Percentiles rank a stretch among this genome's conserved stretches.
phyloP scores from a whole-genome alignment of 2,113 vertebrate genomes.

The Eptesicus fuscus region DNA sequence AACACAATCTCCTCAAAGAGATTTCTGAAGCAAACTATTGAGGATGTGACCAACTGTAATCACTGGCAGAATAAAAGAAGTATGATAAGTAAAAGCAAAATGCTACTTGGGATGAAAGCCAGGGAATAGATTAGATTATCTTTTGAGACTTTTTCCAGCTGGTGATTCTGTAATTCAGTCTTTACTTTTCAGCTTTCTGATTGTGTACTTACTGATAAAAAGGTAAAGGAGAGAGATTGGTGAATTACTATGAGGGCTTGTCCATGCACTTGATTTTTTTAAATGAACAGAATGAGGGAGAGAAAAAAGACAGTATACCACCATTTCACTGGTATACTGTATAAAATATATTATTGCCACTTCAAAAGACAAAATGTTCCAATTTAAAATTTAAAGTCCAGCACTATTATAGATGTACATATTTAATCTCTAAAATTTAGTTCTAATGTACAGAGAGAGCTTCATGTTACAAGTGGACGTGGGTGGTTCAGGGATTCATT shows the following conservation, averaged over 20 bases:
- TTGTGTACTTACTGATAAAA: background rate
- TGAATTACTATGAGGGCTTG: background rate
- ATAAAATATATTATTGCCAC: slow-evolving; percentile 30
- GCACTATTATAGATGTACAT: background rate
- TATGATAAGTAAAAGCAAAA: background rate
- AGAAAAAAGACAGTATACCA: background rate
- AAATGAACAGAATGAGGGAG: background rate
- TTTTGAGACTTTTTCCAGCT: background rate
- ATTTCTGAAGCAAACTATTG: background rate
- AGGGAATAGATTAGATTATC: background rate
- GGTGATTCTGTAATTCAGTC: background rate
- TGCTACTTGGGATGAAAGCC: background rate
- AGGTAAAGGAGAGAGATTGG: background rate
- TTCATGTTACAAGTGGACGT: background rate
- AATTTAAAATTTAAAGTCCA: slow-evolving; percentile 42
- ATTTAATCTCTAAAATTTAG: slow-evolving; percentile 38
- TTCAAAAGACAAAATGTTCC: background rate
- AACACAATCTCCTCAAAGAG: background rate
- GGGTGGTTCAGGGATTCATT: slow-evolving; percentile 46
- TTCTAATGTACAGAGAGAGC: background rate
- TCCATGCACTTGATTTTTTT: background rate
- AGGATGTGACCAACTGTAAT: background rate
- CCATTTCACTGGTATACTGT: slow-evolving; percentile 39
- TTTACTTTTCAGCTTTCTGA: background rate
- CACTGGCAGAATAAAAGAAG: background rate